Percentiles rank a stretch among this genome's conserved stretches.
Conservation (phyloP, 1,140 invertebrate species). For the Euwallacea fornicatus region DNA sequence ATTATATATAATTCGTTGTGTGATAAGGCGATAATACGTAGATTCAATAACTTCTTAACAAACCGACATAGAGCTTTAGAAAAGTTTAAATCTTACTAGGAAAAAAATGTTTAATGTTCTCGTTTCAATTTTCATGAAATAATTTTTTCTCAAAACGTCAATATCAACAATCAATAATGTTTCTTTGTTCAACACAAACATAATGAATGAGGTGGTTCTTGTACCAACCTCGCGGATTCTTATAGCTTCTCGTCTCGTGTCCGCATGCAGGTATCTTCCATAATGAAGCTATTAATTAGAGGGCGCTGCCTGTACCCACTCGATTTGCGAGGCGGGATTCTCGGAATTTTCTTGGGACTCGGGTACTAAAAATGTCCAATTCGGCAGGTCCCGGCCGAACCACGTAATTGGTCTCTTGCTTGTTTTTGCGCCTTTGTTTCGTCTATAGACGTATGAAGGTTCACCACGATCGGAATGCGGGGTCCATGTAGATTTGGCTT, state of each 20-base stretch:
- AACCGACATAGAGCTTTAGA: too few relatives aligned
- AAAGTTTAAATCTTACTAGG: too few relatives aligned
- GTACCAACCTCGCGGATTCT: not conserved
- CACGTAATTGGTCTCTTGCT: not conserved
- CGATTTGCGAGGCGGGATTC: slow-evolving; percentile 8
- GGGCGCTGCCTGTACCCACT: slow-evolving; percentile 5
- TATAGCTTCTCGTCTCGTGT: slow-evolving; percentile 6
- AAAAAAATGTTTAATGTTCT: too few relatives aligned
- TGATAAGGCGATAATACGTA: too few relatives aligned
- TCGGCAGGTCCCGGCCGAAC: slow-evolving; percentile 6
- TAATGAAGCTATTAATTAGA: slow-evolving; percentile 19
- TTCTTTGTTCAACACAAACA: too few relatives aligned
- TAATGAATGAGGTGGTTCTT: too few relatives aligned
- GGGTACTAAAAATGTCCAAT: slow-evolving; percentile 16
- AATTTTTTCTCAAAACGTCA: too few relatives aligned
- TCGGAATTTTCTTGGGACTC: not conserved
- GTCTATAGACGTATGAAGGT: not conserved
- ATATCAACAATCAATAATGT: too few relatives aligned
- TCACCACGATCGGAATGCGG: not conserved
- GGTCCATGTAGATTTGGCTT: too few relatives aligned
- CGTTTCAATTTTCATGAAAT: too few relatives aligned
- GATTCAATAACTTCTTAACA: too few relatives aligned
- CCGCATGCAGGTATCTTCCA: not conserved
- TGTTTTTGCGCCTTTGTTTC: not conserved
- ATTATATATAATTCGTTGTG: too few relatives aligned